phyloP scores from a whole-genome alignment of 2,113 vertebrate species.

The Prietella phreatophila region DNA sequence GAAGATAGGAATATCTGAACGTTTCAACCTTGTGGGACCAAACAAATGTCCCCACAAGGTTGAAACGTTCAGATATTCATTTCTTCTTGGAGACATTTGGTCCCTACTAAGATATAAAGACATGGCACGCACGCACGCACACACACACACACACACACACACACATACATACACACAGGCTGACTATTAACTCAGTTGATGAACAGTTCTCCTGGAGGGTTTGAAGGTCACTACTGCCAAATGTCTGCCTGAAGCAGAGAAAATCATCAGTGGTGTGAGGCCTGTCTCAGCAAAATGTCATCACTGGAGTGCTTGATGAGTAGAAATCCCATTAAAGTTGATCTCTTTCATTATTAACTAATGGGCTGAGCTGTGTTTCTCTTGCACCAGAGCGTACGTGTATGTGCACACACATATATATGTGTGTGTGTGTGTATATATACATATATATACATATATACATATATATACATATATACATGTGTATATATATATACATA shows the following conservation, averaged over 20 bases:
- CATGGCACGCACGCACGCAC: neutral
- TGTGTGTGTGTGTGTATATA: too few species aligned
- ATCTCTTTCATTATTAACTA: neutral
- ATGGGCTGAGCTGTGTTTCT: neutral
- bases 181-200: conserved; percentile 20
- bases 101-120: neutral
- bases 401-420: too few species aligned
- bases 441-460: too few species aligned
- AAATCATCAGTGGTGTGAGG: conserved; percentile 28
- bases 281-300: conserved; percentile 24
- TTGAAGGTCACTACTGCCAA: conserved; percentile 36
- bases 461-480: too few species aligned
- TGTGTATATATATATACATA: too few species aligned
- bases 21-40: too few species aligned
- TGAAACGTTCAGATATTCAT: neutral
- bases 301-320: neutral
- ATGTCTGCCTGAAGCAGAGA: conserved; percentile 34
- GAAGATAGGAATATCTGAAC: too few species aligned
- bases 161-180: neutral
- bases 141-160: too few species aligned
- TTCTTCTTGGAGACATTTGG: neutral
- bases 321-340: neutral
- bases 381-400: too few species aligned
- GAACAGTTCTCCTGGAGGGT: conserved; percentile 15
- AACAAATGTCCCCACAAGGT: neutral